These are phyloP conservation scores for Philonicus albiceps DNA, from an alignment of 2,888 invertebrate genomes.

Conservation along the genomic window DNA sequence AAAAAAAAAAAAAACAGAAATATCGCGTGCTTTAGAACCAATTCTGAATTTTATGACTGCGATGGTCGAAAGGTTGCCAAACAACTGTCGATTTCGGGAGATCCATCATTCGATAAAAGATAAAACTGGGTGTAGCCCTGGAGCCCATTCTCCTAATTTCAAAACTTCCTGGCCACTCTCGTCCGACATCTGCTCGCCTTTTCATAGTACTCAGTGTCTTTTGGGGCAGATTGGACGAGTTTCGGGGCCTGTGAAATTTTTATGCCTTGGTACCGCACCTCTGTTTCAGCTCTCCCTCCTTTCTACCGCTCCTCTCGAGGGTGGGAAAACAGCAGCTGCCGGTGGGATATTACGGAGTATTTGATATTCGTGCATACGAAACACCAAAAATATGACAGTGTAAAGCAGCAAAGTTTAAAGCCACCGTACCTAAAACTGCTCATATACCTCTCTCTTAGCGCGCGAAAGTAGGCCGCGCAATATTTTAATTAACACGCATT, in stretches of 20 bases:
- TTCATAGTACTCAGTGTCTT: neutral
- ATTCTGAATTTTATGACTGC: neutral
- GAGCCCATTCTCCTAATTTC: neutral
- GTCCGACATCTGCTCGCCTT: neutral
- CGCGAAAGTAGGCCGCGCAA: neutral
- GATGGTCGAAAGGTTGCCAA: neutral
- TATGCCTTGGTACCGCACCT: neutral
- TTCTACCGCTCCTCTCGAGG: neutral
- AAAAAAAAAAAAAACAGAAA: no score
- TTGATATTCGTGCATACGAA: neutral
- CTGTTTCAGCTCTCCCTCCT: neutral
- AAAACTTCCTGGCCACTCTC: neutral
- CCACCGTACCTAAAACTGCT: neutral
- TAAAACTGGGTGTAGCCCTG: neutral
- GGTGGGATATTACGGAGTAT: neutral
- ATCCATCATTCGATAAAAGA: neutral
- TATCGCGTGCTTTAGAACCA: neutral
- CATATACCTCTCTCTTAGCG: neutral
- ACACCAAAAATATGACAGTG: neutral
- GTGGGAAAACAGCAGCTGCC: neutral
- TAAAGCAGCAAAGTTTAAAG: neutral
- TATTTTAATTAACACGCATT: slow-evolving; percentile 24
- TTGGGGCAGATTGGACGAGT: neutral
- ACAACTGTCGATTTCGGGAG: neutral
- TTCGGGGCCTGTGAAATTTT: neutral